phyloP scores from a whole-genome alignment of 2,797 vertebrate species.

The Darevskia mixta region DNA sequence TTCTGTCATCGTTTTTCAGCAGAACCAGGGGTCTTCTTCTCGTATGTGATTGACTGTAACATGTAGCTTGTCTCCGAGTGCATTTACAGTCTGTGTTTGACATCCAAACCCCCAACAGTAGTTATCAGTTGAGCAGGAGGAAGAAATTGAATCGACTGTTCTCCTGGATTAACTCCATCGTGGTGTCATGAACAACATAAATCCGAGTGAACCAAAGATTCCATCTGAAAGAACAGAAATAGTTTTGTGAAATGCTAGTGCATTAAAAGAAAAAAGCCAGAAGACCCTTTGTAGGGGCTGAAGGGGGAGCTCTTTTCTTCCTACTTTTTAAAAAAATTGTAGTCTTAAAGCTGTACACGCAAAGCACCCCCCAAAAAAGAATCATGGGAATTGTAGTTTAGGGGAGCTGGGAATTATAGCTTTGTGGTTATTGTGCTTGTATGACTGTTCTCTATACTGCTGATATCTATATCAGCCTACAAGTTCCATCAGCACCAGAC shows the following conservation, averaged over 20 bases:
- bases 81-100: conserved; percentile 76
- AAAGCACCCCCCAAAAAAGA: no score
- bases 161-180: conserved; percentile 73
- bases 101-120: conserved; percentile 73
- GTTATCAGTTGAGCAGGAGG: conserved; percentile 73
- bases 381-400: no score
- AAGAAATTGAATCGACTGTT: conserved; percentile 74
- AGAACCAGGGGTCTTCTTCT: not conserved
- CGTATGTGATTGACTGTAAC: not conserved
- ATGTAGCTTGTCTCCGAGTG: conserved; percentile 58
- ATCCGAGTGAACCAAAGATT: conserved; percentile 63
- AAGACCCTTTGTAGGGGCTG: conserved; percentile 61
- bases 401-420: no score
- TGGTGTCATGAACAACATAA: conserved; percentile 66
- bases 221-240: conserved; percentile 65
- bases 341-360: no score
- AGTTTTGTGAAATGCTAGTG: conserved; percentile 42
- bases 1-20: not conserved
- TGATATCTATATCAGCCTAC: no score
- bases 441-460: no score
- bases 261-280: not conserved
- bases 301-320: not conserved
- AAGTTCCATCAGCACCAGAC: no score
- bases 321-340: conserved; percentile 53
- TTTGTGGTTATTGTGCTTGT: no score